Conservation (phyloP, 2,113 vertebrate genomes). For the Megalops atlanticus region DNA sequence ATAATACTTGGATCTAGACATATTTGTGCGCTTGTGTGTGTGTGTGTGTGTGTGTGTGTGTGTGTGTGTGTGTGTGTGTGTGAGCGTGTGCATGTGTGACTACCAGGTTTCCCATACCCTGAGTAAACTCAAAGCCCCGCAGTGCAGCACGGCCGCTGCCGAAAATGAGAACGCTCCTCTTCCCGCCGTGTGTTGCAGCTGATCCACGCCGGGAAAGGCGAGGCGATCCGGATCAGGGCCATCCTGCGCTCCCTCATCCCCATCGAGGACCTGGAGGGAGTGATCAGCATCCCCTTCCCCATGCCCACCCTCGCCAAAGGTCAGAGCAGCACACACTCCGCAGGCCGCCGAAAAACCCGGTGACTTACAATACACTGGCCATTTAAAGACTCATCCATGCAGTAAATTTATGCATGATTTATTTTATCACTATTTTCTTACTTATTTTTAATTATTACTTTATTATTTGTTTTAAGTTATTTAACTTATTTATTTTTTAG, state of each 20-base stretch:
- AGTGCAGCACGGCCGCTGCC: not conserved
- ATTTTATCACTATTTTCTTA: too few species aligned
- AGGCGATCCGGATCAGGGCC: constrained; percentile 92
- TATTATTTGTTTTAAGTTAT: too few species aligned
- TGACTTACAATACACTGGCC: too few species aligned
- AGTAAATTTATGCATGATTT: too few species aligned
- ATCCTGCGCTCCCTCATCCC: constrained; percentile 94
- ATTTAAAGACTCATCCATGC: too few species aligned
- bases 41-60: not conserved
- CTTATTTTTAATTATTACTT: too few species aligned
- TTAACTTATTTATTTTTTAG: too few species aligned
- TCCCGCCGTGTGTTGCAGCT: constrained; percentile 65
- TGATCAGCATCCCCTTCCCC: constrained; percentile 92
- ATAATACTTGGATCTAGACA: not conserved
- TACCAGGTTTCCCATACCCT: not conserved
- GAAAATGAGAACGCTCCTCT: not conserved
- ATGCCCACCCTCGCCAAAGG: constrained; percentile 92
- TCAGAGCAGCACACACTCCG: too few species aligned
- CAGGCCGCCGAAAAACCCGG: too few species aligned
- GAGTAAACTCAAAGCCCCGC: not conserved
- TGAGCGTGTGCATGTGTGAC: not conserved
- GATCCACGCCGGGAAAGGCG: constrained; percentile 93
- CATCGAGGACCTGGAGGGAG: constrained; percentile 90
- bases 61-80: not conserved
- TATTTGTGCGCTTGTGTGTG: not conserved